Percentiles rank a stretch among this genome's conserved stretches.
Evolutionary conservation across 2,888 invertebrate genomes (phyloP).

Genomic region (Machimus rusticus): DNA sequence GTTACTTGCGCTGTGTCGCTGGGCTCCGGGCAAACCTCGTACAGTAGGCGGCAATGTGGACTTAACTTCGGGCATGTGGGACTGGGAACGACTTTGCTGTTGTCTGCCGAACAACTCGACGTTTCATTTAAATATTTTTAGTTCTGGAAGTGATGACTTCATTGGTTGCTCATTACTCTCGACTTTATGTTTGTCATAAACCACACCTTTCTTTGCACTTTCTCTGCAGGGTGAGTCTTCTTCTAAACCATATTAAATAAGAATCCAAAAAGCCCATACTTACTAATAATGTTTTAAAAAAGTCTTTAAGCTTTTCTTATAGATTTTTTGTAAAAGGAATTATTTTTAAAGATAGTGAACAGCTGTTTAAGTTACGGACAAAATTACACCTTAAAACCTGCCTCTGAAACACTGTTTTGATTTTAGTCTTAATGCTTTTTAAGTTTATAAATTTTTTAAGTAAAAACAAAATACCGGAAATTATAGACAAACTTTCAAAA

Average conservation of each 20-base stretch:
- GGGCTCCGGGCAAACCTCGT: neutral
- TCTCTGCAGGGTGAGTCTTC: neutral
- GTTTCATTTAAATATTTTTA: neutral
- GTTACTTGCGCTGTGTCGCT: neutral
- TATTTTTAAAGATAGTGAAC: no score
- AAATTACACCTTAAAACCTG: no score
- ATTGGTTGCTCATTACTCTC: neutral
- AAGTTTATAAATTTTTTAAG: no score
- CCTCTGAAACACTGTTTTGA: no score
- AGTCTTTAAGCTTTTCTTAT: no score
- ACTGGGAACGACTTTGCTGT: neutral
- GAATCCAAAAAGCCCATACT: neutral
- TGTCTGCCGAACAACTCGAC: neutral
- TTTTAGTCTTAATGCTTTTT: no score
- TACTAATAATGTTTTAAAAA: neutral
- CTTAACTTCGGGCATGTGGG: neutral
- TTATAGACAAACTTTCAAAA: no score
- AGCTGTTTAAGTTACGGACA: no score
- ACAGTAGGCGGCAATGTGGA: neutral
- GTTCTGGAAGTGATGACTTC: neutral
- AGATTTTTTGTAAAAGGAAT: no score
- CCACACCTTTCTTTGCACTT: neutral
- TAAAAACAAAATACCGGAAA: no score
- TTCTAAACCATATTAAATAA: neutral
- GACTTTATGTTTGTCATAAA: neutral